These are phyloP conservation scores for Phocides pigmalion DNA, from an alignment of 1,140 invertebrate species.

Conservation along the genomic window DNA sequence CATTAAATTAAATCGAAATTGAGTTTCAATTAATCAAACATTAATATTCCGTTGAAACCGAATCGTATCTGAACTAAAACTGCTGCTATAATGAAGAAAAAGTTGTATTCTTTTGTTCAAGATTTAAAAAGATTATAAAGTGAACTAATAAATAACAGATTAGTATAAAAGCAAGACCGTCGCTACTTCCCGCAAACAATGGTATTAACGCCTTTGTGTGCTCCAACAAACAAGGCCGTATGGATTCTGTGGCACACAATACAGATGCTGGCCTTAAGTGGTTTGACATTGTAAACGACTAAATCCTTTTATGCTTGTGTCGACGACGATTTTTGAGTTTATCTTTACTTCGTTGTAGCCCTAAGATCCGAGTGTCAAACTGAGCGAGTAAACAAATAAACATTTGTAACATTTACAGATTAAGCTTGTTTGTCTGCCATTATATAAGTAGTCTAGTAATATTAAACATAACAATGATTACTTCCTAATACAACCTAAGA, in stretches of 20 bases:
- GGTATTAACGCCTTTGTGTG: conserved; percentile 33
- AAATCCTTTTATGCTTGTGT: conserved; percentile 21
- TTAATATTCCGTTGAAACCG: too few relatives aligned
- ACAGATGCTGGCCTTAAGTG: conserved; percentile 14
- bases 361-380: conserved; percentile 2
- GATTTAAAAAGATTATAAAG: conserved; percentile 7
- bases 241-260: conserved; percentile 18
- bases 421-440: conserved; percentile 21
- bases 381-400: conserved; percentile 9
- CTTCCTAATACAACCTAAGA: not conserved
- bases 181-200: conserved; percentile 14
- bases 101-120: too few relatives aligned
- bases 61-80: too few relatives aligned
- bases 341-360: conserved; percentile 24
- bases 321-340: conserved; percentile 29
- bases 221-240: conserved; percentile 14
- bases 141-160: conserved; percentile 5
- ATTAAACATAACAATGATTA: too few relatives aligned
- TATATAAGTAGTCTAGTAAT: not conserved
- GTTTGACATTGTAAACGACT: conserved; percentile 14
- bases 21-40: too few relatives aligned
- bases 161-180: not conserved
- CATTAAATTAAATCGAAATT: too few relatives aligned
- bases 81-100: not conserved
- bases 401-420: conserved; percentile 8